Evolutionary conservation across 2,113 vertebrate genomes (phyloP).

Genomic region (Kryptolebias marmoratus): DNA sequence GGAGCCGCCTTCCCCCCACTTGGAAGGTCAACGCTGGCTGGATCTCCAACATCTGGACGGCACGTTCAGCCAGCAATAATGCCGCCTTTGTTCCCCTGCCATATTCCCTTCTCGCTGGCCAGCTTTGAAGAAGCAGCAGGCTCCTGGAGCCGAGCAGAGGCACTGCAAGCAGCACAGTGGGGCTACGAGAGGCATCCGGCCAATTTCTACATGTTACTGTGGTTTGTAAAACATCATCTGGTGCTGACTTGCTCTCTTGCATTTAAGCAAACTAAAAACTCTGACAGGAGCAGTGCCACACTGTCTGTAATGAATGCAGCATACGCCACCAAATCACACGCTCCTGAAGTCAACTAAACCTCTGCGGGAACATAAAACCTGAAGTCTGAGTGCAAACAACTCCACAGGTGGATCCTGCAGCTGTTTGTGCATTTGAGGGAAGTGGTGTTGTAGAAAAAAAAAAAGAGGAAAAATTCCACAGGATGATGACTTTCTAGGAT

Average conservation of each 20-base stretch:
- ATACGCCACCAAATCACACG: background rate
- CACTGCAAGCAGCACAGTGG: conserved; percentile 56
- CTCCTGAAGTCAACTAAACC: background rate
- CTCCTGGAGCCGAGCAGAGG: conserved; percentile 69
- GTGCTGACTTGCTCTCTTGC: conserved; percentile 33
- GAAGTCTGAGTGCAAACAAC: conserved; percentile 3
- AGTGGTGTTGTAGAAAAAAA: background rate
- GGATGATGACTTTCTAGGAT: background rate
- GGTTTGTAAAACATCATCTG: conserved; percentile 55
- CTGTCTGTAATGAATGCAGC: background rate
- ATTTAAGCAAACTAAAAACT: conserved; percentile 9
- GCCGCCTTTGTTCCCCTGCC: conserved; percentile 82
- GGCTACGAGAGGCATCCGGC: conserved; percentile 45
- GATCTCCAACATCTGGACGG: conserved; percentile 85
- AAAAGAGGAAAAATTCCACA: background rate
- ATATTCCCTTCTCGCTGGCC: conserved; percentile 67
- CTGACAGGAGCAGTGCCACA: conserved; percentile 18
- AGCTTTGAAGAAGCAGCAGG: conserved; percentile 71
- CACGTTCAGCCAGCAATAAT: conserved; percentile 84
- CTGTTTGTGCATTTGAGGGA: background rate
- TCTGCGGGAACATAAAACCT: background rate
- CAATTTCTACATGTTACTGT: conserved; percentile 50
- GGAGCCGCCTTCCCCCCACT: conserved; percentile 56
- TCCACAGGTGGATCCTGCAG: conserved; percentile 42
- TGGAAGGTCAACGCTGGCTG: conserved; percentile 75